Conservation (phyloP, 2,113 vertebrate genomes). For the Phasianus colchicus region DNA sequence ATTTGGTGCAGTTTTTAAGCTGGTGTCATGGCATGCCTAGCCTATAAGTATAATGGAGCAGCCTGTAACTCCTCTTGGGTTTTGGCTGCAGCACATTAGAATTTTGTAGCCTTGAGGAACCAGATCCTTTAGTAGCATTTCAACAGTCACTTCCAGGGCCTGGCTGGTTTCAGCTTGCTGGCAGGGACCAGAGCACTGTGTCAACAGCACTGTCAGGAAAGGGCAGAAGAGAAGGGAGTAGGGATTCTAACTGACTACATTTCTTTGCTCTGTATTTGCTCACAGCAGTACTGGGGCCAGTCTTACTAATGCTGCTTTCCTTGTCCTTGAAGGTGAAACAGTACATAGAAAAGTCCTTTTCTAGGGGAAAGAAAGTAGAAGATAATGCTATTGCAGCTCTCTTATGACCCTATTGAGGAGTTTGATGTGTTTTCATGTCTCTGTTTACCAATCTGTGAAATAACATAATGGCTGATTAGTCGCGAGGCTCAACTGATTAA, state of each 20-base stretch:
- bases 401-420: background rate
- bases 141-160: background rate
- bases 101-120: background rate
- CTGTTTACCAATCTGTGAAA: slow-evolving; percentile 4
- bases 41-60: background rate
- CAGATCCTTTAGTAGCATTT: background rate
- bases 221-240: background rate
- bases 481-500: background rate
- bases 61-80: background rate
- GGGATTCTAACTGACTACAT: background rate
- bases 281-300: background rate
- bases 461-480: background rate
- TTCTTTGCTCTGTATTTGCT: background rate
- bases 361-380: background rate
- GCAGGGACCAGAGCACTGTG: background rate
- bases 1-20: background rate
- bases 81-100: rapidly evolving
- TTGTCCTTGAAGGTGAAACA: background rate
- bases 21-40: background rate
- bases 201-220: background rate
- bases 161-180: background rate
- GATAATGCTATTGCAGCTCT: background rate
- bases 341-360: background rate
- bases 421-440: background rate
- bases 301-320: background rate